A percentile compares a stretch with the other conserved stretches of the same genome.
Evolutionary conservation across 2,113 vertebrate genomes (phyloP).

Genomic region (Oophaga pumilio): DNA sequence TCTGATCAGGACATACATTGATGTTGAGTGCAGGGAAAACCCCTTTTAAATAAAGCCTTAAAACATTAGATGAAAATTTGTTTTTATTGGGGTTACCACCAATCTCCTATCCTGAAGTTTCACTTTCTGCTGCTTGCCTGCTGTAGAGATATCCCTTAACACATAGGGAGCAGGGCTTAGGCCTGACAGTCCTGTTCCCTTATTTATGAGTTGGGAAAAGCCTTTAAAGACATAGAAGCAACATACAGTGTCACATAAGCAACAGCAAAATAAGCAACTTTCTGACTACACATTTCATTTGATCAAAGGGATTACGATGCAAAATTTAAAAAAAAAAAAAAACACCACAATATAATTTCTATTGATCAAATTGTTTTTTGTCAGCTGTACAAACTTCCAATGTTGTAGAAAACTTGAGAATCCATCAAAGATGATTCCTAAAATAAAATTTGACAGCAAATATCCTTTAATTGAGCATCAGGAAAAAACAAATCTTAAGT

Average conservation of each 20-base stretch:
- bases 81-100: too few species aligned
- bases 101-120: too few species aligned
- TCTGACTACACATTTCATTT: neutral
- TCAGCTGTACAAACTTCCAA: neutral
- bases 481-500: neutral
- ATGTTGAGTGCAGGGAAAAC: too few species aligned
- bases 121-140: too few species aligned
- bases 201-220: neutral
- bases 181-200: neutral
- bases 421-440: neutral
- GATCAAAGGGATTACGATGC: neutral
- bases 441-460: neutral
- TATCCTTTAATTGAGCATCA: neutral
- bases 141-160: neutral
- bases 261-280: neutral
- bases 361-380: neutral
- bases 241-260: neutral
- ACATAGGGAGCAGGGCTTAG: neutral
- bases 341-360: neutral
- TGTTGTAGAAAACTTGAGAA: neutral
- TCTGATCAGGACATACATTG: too few species aligned
- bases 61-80: too few species aligned
- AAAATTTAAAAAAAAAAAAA: neutral
- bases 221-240: neutral
- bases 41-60: too few species aligned